Conservation (phyloP, 2,113 vertebrate genomes). For the Balaeniceps rex region DNA sequence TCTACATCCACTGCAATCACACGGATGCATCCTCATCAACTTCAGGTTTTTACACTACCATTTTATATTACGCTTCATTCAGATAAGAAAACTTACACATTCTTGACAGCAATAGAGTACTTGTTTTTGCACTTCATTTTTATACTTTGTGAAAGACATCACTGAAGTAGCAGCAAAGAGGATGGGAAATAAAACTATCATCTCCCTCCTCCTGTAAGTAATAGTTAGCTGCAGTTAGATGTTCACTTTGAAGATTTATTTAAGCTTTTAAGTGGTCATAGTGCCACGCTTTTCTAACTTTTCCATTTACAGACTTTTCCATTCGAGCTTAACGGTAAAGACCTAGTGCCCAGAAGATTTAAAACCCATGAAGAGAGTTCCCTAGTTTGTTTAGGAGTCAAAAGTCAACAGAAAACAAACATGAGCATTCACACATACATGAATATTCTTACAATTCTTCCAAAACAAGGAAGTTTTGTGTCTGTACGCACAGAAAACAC, state of each 20-base stretch:
- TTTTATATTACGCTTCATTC: not conserved
- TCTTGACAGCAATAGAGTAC: not conserved
- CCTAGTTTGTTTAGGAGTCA: not conserved
- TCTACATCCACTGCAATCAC: not conserved
- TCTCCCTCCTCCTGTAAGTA: not conserved
- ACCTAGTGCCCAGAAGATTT: not conserved
- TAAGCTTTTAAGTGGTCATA: not conserved
- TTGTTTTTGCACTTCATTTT: not conserved
- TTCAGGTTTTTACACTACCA: not conserved
- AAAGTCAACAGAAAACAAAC: not conserved
- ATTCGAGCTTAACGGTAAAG: not conserved
- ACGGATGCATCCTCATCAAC: not conserved
- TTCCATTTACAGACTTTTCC: not conserved
- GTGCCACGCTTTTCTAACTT: not conserved
- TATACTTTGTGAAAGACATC: not conserved
- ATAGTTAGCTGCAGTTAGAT: not conserved
- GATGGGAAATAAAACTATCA: not conserved
- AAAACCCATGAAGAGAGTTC: not conserved
- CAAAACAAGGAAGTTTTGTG: not conserved
- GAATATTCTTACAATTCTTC: not conserved
- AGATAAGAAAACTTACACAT: not conserved
- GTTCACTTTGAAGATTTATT: not conserved
- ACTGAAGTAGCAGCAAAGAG: not conserved
- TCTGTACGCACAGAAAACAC: not conserved
- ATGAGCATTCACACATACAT: rapidly evolving